Conservation (phyloP, 2,113 vertebrate species). For the Hippocampus mohnikei region DNA sequence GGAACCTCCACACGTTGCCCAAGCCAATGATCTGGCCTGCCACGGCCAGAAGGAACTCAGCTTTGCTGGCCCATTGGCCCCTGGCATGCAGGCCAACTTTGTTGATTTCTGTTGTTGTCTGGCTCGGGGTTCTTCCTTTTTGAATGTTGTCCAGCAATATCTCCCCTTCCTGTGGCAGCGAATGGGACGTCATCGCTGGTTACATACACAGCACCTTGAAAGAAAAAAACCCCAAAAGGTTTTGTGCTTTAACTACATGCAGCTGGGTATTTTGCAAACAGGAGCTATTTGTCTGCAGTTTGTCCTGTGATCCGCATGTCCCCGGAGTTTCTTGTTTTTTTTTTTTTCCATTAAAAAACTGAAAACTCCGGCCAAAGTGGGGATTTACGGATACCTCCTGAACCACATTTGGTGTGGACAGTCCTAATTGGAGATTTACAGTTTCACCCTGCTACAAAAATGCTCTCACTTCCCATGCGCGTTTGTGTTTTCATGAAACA, state of each 20-base stretch:
- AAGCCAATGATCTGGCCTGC: constrained; percentile 73
- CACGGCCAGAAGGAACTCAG: constrained; percentile 71
- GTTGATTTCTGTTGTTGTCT: constrained; percentile 9
- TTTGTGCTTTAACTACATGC: too few species aligned
- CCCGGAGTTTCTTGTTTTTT: too few species aligned
- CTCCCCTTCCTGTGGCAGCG: constrained; percentile 17
- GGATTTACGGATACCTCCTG: too few species aligned
- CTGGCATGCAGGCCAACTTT: constrained; percentile 45
- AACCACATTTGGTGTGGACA: too few species aligned
- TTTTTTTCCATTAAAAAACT: too few species aligned
- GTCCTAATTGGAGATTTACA: too few species aligned
- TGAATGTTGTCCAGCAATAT: constrained; percentile 24
- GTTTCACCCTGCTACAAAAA: too few species aligned
- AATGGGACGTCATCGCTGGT: constrained; percentile 38
- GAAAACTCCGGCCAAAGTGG: too few species aligned
- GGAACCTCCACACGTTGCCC: constrained; percentile 74
- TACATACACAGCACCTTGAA: constrained; percentile 26
- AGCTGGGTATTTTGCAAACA: too few species aligned
- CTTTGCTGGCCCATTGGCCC: constrained; percentile 70
- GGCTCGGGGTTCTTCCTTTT: background rate
- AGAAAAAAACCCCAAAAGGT: background rate
- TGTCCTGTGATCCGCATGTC: too few species aligned
- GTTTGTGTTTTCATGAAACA: too few species aligned
- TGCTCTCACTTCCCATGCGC: too few species aligned
- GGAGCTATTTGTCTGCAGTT: background rate